Base-by-base conservation (phyloP, 2,113 vertebrate genomes). In the Gymnocephalus cernua region DNA sequence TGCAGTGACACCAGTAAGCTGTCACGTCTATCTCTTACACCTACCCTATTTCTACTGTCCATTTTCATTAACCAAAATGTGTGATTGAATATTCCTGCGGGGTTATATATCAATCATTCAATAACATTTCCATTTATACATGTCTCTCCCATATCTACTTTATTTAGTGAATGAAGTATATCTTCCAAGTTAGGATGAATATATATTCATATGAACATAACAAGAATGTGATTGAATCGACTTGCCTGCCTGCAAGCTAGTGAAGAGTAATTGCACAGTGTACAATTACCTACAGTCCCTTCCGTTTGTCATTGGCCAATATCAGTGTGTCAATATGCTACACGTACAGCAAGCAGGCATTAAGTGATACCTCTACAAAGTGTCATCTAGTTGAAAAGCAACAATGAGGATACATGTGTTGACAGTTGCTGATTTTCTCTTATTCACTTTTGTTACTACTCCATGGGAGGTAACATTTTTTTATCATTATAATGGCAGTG, bases 201-300 rank as follows among this genome's bases (percentile, higher is more conserved):
- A 86, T 90, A 87, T 87, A 86, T 84, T 88, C 56, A 86, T 65
- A 80, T 80, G 38, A 81, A 75, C 78, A 76, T 86, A 91, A 84
- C 82, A 79, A 79, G 67, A 59, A 67, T 80, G 77, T 85, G 80
- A 92, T 86, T 84, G 80, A 88, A 90, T 83, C 41, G 57, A 79
- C 80, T 51, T n/a, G 38, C 32, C 65, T 88, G 54, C 72, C 66
- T 50, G 80, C 85, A 62, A 77, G 70, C 74, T 58, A 68, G 78
- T 80, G 62, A 87, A 73, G 41, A 83, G 75, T 89, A 90, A 92
- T 89, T 79, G 73, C 69, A 79, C 73, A 74, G 77, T 72, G 32
- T 78, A 80, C 79, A 91, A 81, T 89, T 89, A 92, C 80, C 3
- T 77, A 54, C 45, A 77, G 71, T 74, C 88, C 50, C 70, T 83